A percentile compares a stretch with the other conserved stretches of the same genome.
phyloP scores from a whole-genome alignment of 2,113 vertebrate species.

The Microcebus griseorufus region DNA sequence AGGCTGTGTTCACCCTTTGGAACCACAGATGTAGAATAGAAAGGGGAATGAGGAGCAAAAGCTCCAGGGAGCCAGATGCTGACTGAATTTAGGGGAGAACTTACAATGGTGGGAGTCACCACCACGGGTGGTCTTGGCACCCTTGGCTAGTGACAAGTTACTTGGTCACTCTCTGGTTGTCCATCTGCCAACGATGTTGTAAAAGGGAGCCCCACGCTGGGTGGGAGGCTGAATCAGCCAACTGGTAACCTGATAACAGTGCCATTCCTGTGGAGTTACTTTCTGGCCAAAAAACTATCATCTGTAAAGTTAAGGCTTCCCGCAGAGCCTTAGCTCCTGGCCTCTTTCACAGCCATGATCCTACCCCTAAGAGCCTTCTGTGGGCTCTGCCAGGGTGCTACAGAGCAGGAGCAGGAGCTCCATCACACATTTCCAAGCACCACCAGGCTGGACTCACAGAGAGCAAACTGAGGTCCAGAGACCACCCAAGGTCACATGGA shows the following conservation, averaged over 20 bases:
- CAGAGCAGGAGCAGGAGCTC: not conserved
- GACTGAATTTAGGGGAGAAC: not conserved
- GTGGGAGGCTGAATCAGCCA: not conserved
- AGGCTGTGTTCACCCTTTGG: not conserved
- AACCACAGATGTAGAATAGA: not conserved
- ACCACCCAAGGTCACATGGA: not conserved
- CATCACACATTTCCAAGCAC: not conserved
- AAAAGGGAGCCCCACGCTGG: not conserved
- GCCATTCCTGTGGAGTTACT: not conserved
- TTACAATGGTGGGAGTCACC: not conserved
- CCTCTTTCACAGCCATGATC: not conserved
- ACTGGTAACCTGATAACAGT: not conserved
- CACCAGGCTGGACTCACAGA: not conserved
- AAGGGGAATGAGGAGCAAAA: not conserved
- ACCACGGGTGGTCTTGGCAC: not conserved
- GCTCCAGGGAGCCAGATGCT: not conserved
- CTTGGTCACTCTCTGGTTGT: not conserved
- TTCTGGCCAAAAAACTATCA: not conserved
- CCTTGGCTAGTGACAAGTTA: not conserved
- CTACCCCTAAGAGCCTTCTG: not conserved
- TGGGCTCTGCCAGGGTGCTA: not conserved
- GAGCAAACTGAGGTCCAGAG: conserved; percentile 31
- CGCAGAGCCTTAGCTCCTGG: not conserved
- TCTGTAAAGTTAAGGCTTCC: not conserved
- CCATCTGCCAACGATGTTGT: not conserved